These are phyloP conservation scores for Brachyalestes nurse DNA, from an alignment of 2,797 vertebrate genomes.

Conservation along the genomic window DNA sequence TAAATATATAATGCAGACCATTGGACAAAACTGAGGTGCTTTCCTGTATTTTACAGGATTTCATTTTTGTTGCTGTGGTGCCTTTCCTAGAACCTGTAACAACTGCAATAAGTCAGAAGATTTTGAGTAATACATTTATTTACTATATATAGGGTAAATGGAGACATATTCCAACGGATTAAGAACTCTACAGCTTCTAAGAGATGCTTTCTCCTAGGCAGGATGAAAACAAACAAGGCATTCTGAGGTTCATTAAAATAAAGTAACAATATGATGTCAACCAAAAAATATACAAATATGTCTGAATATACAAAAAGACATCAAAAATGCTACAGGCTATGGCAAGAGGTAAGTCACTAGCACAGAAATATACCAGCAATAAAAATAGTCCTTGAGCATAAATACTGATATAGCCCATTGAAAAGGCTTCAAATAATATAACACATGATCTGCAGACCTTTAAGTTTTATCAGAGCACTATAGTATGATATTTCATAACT, in stretches of 20 bases:
- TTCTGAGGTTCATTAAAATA: slow-evolving; percentile 35
- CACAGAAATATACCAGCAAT: slow-evolving; percentile 41
- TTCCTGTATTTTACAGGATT: too few species aligned
- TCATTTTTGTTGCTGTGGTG: too few species aligned
- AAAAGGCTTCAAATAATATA: slow-evolving; percentile 28
- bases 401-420: slow-evolving; percentile 35
- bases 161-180: slow-evolving; percentile 43
- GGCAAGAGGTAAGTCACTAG: slow-evolving; percentile 52
- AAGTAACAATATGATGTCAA: slow-evolving; percentile 44
- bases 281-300: slow-evolving; percentile 55
- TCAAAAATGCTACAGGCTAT: slow-evolving; percentile 55
- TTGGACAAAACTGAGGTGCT: too few species aligned
- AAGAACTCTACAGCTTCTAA: slow-evolving; percentile 32
- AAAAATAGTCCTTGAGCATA: slow-evolving; percentile 48
- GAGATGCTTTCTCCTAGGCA: slow-evolving; percentile 31
- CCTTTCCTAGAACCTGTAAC: neutral
- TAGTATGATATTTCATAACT: neutral
- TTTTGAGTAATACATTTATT: slow-evolving; percentile 57
- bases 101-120: neutral
- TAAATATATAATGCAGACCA: too few species aligned
- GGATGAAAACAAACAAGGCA: slow-evolving; percentile 40
- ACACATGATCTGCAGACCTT: slow-evolving; percentile 7
- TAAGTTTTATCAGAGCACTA: neutral
- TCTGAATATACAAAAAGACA: slow-evolving; percentile 51
- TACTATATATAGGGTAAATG: slow-evolving; percentile 56